phyloP scores from a whole-genome alignment of 2,797 vertebrate genomes.

The Trichosurus vulpecula region DNA sequence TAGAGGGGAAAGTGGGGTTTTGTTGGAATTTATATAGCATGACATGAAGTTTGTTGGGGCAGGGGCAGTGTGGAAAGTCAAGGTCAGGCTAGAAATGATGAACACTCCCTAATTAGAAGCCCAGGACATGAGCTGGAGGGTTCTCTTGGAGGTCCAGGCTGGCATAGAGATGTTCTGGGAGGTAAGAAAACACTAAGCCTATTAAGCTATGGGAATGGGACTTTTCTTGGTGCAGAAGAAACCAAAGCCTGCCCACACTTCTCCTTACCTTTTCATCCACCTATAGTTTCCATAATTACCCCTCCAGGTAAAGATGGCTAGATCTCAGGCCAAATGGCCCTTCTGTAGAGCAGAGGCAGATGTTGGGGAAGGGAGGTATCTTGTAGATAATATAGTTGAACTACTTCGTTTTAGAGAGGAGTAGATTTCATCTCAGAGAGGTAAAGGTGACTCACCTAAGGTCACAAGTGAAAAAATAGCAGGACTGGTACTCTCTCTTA shows the following conservation, averaged over 20 bases:
- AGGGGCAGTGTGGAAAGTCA: background rate
- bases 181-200: background rate
- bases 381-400: background rate
- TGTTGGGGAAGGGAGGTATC: background rate
- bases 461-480: no score
- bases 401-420: background rate
- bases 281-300: background rate
- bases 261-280: background rate
- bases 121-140: no score
- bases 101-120: no score
- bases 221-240: background rate
- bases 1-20: background rate
- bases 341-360: background rate
- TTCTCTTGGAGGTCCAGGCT: no score
- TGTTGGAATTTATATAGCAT: background rate
- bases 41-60: background rate
- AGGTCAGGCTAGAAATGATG: background rate
- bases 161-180: no score
- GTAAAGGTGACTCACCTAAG: background rate
- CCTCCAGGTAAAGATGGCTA: background rate
- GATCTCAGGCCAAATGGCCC: background rate
- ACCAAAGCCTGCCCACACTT: background rate
- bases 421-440: background rate
- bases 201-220: background rate
- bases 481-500: background rate